Percentiles rank a stretch among this genome's conserved stretches.
These are phyloP conservation scores for Aelia acuminata DNA, from an alignment of 2,888 invertebrate genomes.

Conservation along the genomic window DNA sequence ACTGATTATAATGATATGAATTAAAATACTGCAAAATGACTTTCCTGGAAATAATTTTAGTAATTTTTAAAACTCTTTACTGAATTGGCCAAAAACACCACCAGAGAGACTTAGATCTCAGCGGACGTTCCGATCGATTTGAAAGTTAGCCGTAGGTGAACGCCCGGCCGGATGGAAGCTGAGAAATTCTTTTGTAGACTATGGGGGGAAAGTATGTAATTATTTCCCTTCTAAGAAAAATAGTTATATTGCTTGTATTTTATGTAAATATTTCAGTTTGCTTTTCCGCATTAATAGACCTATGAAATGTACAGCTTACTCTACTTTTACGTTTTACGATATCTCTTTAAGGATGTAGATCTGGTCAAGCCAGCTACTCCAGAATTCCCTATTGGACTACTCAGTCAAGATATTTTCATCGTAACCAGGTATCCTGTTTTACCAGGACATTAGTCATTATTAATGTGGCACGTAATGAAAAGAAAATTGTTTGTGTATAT, in stretches of 20 bases:
- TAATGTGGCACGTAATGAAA: neutral
- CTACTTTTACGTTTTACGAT: neutral
- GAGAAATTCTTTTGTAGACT: conserved; percentile 17
- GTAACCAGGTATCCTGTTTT: neutral
- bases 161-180: neutral
- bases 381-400: too few relatives aligned
- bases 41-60: neutral
- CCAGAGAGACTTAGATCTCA: neutral
- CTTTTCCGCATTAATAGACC: too few relatives aligned
- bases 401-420: neutral
- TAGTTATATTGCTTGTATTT: neutral
- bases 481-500: neutral
- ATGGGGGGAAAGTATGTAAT: neutral
- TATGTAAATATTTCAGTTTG: neutral
- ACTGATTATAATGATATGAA: too few relatives aligned
- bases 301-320: neutral
- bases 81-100: neutral
- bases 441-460: neutral
- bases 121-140: conserved; percentile 13
- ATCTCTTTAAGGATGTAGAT: neutral
- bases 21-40: too few relatives aligned
- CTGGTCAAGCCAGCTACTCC: neutral
- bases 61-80: neutral
- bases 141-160: neutral
- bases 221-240: neutral